phyloP scores from a whole-genome alignment of 2,113 vertebrate genomes.

The Tupaia chinensis region DNA sequence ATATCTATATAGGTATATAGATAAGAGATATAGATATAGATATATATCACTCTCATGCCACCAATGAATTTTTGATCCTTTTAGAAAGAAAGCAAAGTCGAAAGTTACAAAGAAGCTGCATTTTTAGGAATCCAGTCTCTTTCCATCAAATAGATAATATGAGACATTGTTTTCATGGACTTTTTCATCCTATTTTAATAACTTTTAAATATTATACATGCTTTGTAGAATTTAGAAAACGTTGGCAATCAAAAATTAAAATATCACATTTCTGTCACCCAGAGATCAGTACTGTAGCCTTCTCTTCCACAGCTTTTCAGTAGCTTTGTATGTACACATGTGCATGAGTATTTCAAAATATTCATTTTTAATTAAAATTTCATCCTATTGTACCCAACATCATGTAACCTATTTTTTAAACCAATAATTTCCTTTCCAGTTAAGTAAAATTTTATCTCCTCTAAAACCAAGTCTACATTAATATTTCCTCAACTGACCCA shows the following conservation, averaged over 20 bases:
- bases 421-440: conserved; percentile 40
- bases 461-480: neutral
- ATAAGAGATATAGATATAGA: neutral
- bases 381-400: neutral
- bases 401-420: conserved; percentile 17
- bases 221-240: conserved; percentile 60
- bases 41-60: conserved; percentile 50
- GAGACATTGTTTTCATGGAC: conserved; percentile 83
- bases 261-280: neutral
- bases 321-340: neutral
- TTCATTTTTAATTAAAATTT: conserved; percentile 40
- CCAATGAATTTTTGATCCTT: conserved; percentile 69
- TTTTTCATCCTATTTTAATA: conserved; percentile 61
- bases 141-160: conserved; percentile 47
- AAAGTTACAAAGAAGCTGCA: conserved; percentile 70
- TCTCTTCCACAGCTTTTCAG: neutral
- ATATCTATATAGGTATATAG: neutral
- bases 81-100: conserved; percentile 69
- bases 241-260: neutral
- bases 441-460: conserved; percentile 31
- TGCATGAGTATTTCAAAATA: conserved; percentile 36
- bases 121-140: conserved; percentile 79
- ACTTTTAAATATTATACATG: neutral
- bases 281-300: neutral
- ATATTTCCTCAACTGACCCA: neutral